phyloP scores from a whole-genome alignment of 2,888 invertebrate genomes.

The Lasius platythorax region DNA sequence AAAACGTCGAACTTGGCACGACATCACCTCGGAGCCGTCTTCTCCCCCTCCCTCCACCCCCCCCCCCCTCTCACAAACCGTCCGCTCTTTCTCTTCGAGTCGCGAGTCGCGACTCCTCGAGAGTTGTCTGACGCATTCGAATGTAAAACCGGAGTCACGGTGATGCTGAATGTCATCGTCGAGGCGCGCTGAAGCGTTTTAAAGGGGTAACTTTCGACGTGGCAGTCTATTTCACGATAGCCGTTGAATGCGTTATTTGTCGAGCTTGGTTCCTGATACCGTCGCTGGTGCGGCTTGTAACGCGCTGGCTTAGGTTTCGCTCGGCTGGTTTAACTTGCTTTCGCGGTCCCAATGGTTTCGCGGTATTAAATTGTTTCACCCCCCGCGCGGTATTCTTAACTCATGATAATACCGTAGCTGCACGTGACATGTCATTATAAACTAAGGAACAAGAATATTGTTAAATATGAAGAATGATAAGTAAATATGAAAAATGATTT shows the following conservation, averaged over 20 bases:
- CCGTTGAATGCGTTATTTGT: constrained; percentile 35
- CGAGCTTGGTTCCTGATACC: not conserved
- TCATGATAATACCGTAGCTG: not conserved
- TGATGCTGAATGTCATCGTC: constrained; percentile 24
- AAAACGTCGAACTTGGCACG: constrained; percentile 19
- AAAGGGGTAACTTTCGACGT: constrained; percentile 29
- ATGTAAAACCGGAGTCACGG: constrained; percentile 43
- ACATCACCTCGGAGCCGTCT: not conserved
- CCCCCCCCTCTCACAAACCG: not conserved
- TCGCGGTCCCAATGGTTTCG: not conserved
- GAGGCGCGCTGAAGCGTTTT: constrained; percentile 22
- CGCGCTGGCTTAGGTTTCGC: constrained; percentile 11
- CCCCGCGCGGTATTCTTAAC: not conserved
- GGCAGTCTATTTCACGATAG: constrained; percentile 26
- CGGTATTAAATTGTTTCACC: not conserved
- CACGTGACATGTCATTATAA: not conserved
- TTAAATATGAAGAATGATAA: not conserved
- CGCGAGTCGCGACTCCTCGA: not conserved
- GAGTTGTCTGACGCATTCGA: constrained; percentile 31
- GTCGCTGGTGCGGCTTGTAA: constrained; percentile 16
- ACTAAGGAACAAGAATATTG: not conserved
- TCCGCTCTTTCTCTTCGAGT: not conserved
- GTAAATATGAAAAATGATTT: not conserved
- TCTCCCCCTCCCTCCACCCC: too few relatives aligned
- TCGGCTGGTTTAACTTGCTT: constrained; percentile 20